Percentiles rank a stretch among this genome's conserved stretches.
Conservation (phyloP, 2,888 invertebrate species). For the Litoditis marina region DNA sequence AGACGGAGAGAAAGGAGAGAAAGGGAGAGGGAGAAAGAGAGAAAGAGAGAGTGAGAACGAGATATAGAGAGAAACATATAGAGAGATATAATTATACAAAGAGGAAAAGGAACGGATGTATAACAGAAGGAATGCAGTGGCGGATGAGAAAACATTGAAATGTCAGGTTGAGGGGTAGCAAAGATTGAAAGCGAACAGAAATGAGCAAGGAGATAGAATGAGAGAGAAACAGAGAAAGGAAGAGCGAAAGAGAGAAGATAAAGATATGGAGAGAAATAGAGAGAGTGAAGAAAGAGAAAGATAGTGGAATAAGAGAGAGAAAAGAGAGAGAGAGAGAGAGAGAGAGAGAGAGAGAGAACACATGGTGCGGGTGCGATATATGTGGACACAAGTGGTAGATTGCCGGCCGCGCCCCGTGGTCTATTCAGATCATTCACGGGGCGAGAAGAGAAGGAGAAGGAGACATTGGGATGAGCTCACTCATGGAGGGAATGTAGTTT, state of each 20-base stretch:
- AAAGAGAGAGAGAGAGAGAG: too few species aligned
- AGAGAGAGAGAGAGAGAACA: too few species aligned
- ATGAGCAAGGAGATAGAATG: not conserved
- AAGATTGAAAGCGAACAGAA: not conserved
- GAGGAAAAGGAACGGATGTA: not conserved
- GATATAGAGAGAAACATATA: conserved; percentile 5
- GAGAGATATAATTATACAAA: not conserved
- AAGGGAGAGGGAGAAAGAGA: conserved; percentile 4
- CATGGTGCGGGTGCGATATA: too few species aligned
- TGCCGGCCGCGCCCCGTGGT: too few species aligned
- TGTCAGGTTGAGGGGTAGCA: not conserved
- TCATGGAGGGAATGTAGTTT: too few species aligned
- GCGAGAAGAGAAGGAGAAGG: too few species aligned
- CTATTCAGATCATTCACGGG: too few species aligned
- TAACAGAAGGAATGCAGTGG: not conserved
- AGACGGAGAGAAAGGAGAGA: conserved; percentile 12
- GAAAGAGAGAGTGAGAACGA: conserved; percentile 2
- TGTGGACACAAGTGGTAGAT: too few species aligned
- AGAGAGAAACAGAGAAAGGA: not conserved
- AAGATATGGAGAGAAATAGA: too few species aligned
- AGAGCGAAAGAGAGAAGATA: not conserved
- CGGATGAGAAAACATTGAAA: not conserved
- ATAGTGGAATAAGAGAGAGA: too few species aligned
- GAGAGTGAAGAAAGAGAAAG: too few species aligned
- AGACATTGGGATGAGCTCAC: too few species aligned